Evolutionary conservation across 2,797 vertebrate genomes (phyloP), one percentile per base, ranked within the genome.

Genomic region (Mareca penelope): DNA sequence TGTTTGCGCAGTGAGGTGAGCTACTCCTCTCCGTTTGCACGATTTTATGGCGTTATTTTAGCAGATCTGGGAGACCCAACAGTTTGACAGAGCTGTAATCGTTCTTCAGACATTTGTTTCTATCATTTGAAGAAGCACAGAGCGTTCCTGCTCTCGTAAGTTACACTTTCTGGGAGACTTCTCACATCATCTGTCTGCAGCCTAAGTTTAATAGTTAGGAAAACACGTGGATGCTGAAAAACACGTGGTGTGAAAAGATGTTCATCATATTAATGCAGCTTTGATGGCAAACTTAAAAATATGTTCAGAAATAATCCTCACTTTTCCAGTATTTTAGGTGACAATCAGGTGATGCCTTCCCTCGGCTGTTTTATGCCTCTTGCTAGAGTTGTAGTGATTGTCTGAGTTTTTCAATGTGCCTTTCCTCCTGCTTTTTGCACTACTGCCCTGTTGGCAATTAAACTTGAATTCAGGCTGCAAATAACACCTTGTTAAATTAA

Each of bases 321-420:
- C 35, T 69, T 73, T 60, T 83, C 57, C 19, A 33, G 42, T 81
- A 19, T 72, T 80, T 83, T 23, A 81, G 55, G 19, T 94, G 61
- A 79, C n/a, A 28, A 71, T 83, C 46, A 83, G 72, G 75, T 93
- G 75, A 37, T 42, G 40, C 46, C 10, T 73, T 82, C 29, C 89
- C 50, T 63, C 64, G 53, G 37, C 18, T 83, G 50, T 72, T 94
- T 23, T 81, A 23, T 40, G 22, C 19, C 12, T 88, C 28, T 72
- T 91, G 26, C 70, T 85, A 12, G 77, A 88, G 67, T 77, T 18
- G 73, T 93, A 63, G 42, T 22, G 56, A 8, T 88, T 35, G 89
- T 90, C 83, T 79, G 73, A 70, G 94, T 48, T 93, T 69, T 75
- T 67, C 79, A 40, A 84, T 61, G 21, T 80, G 76, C 52, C 63